Conservation (phyloP, 2,797 vertebrate species). For the Labroides dimidiatus region DNA sequence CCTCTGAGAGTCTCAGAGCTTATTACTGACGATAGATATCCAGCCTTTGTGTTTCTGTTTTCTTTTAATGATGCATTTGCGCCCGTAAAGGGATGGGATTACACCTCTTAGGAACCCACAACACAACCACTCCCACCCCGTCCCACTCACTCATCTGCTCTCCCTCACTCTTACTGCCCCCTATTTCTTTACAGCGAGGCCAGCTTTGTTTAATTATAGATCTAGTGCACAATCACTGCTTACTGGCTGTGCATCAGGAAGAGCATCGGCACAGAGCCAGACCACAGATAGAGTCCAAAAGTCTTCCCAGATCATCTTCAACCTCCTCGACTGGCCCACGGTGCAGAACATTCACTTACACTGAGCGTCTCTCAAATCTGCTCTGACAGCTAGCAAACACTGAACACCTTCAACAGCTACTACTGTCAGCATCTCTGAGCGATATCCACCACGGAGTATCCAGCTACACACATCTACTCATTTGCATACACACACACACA, state of each 20-base stretch:
- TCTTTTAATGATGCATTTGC: slow-evolving; percentile 75
- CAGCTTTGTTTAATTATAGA: slow-evolving; percentile 72
- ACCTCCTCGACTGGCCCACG: slow-evolving; percentile 59
- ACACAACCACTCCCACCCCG: slow-evolving; percentile 38
- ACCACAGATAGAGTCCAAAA: slow-evolving; percentile 61
- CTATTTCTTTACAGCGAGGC: slow-evolving; percentile 47
- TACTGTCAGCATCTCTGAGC: slow-evolving; percentile 74
- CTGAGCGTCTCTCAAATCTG: slow-evolving; percentile 71
- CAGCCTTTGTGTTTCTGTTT: slow-evolving; percentile 57
- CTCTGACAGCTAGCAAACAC: slow-evolving; percentile 75
- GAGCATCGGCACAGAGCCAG: slow-evolving; percentile 55
- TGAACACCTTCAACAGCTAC: slow-evolving; percentile 72
- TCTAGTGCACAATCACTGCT: slow-evolving; percentile 64
- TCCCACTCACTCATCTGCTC: slow-evolving; percentile 31
- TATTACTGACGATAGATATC: slow-evolving; percentile 71
- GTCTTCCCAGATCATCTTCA: slow-evolving; percentile 72
- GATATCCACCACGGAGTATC: slow-evolving; percentile 44
- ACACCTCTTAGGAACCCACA: slow-evolving; percentile 58
- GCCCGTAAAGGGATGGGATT: slow-evolving; percentile 66
- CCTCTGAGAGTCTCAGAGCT: slow-evolving; percentile 67
- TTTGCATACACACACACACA: not conserved
- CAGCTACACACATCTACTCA: slow-evolving; percentile 34
- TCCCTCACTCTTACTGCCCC: slow-evolving; percentile 21
- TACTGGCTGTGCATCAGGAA: slow-evolving; percentile 54
- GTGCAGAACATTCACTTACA: slow-evolving; percentile 75